Percentiles rank a stretch among this genome's conserved stretches.
Conservation (phyloP, 2,797 vertebrate genomes). For the Tragelaphus eurycerus region DNA sequence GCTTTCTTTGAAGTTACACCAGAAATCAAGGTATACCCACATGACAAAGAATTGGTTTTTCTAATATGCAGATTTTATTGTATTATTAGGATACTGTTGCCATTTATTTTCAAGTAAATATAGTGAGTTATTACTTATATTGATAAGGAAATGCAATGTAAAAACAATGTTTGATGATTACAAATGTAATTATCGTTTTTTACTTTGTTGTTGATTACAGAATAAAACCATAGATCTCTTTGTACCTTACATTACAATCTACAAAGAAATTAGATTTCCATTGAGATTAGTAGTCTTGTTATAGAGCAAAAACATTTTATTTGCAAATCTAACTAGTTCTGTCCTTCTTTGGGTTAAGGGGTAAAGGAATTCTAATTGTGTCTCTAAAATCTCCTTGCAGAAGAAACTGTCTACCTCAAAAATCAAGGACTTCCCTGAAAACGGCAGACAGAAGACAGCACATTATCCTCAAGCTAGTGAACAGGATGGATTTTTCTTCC, state of each 20-base stretch:
- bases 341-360: not conserved
- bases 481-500: conserved; percentile 26
- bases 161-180: not conserved
- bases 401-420: conserved; percentile 18
- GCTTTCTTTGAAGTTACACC: not conserved
- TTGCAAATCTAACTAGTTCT: conserved; percentile 10
- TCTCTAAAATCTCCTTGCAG: not conserved
- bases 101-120: conserved; percentile 38
- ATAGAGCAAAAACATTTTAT: conserved; percentile 39
- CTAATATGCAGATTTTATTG: not conserved
- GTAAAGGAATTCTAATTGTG: not conserved
- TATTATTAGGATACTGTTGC: not conserved
- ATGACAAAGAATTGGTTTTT: conserved; percentile 2
- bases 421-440: conserved; percentile 40
- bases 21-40: not conserved
- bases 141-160: not conserved
- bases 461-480: not conserved
- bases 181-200: not conserved
- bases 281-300: conserved; percentile 16
- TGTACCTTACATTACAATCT: not conserved
- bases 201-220: conserved; percentile 5
- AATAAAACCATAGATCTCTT: not conserved
- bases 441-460: not conserved
- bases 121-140: not conserved
- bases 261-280: conserved; percentile 35